phyloP scores from a whole-genome alignment of 2,888 invertebrate genomes.

The Molanna angustata region DNA sequence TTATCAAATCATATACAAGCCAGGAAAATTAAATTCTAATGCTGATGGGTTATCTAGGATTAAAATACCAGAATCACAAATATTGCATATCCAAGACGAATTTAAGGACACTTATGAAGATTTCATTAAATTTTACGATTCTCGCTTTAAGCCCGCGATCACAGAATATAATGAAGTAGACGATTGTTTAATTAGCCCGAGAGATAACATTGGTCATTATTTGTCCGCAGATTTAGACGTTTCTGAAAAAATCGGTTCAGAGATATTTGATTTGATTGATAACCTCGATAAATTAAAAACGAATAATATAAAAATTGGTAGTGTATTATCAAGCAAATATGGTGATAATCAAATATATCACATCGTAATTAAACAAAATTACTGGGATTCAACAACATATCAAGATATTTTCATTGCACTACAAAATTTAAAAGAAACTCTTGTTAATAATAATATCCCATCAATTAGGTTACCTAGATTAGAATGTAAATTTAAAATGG shows the following conservation, averaged over 20 bases:
- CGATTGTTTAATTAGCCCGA: not conserved
- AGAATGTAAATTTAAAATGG: slow-evolving; percentile 1
- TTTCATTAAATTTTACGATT: slow-evolving; percentile 1
- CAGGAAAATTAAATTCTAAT: slow-evolving; percentile 33
- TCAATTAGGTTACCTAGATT: not conserved
- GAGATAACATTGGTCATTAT: not conserved
- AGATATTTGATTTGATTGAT: not conserved
- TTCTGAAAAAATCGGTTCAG: not conserved
- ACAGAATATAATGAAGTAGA: slow-evolving; percentile 1
- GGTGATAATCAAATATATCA: not conserved
- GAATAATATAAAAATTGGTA: not conserved
- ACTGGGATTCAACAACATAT: not conserved
- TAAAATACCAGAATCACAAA: not conserved
- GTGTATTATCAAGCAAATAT: not conserved
- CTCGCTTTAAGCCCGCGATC: not conserved
- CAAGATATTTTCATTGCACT: slow-evolving; percentile 3
- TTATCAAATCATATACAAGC: slow-evolving; percentile 35
- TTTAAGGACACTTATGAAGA: slow-evolving; percentile 20
- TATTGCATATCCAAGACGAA: slow-evolving; percentile 11
- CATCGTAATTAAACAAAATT: not conserved
- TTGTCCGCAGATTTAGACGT: not conserved
- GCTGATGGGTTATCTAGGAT: slow-evolving; percentile 17
- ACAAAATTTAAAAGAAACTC: slow-evolving; percentile 7
- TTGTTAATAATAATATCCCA: not conserved
- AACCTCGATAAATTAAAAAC: not conserved